These are phyloP conservation scores for Meganola albula DNA, from an alignment of 2,888 invertebrate species.

Conservation along the genomic window DNA sequence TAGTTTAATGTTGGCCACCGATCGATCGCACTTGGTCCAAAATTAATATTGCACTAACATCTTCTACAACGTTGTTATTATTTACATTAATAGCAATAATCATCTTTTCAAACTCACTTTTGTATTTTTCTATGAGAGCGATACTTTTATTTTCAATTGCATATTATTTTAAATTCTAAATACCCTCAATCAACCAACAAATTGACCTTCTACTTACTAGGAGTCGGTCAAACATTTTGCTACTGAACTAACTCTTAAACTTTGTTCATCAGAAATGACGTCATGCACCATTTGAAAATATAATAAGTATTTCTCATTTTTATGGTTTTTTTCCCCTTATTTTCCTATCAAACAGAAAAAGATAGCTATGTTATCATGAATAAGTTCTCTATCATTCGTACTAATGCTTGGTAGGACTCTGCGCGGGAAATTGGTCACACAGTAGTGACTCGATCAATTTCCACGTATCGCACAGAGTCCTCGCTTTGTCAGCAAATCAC, in stretches of 20 bases:
- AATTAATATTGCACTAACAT: slow-evolving; percentile 42
- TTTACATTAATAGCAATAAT: slow-evolving; percentile 36
- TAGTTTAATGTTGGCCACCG: slow-evolving; percentile 44
- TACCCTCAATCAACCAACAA: slow-evolving; percentile 36
- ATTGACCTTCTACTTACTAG: slow-evolving; percentile 35
- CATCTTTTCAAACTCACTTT: slow-evolving; percentile 20
- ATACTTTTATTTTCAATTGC: slow-evolving; percentile 10
- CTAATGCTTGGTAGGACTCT: too few relatives aligned
- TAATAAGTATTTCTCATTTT: too few relatives aligned
- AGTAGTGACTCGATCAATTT: slow-evolving; percentile 93
- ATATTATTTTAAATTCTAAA: slow-evolving; percentile 21
- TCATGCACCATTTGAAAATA: slow-evolving; percentile 10
- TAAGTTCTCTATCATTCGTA: too few relatives aligned
- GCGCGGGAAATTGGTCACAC: slow-evolving; percentile 82
- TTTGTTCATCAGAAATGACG: too few relatives aligned
- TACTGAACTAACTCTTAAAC: slow-evolving; percentile 20
- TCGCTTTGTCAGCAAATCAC: slow-evolving; percentile 97
- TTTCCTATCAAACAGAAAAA: too few relatives aligned
- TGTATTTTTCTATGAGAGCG: slow-evolving; percentile 16
- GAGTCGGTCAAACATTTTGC: slow-evolving; percentile 32
- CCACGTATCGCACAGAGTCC: slow-evolving; percentile 95
- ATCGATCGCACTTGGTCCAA: slow-evolving; percentile 71
- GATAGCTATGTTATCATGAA: too few relatives aligned
- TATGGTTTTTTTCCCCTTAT: too few relatives aligned
- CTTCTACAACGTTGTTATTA: slow-evolving; percentile 34